These are phyloP conservation scores for Drosophila flavopinicola DNA, from an alignment of 2,888 invertebrate species.

Conservation along the genomic window DNA sequence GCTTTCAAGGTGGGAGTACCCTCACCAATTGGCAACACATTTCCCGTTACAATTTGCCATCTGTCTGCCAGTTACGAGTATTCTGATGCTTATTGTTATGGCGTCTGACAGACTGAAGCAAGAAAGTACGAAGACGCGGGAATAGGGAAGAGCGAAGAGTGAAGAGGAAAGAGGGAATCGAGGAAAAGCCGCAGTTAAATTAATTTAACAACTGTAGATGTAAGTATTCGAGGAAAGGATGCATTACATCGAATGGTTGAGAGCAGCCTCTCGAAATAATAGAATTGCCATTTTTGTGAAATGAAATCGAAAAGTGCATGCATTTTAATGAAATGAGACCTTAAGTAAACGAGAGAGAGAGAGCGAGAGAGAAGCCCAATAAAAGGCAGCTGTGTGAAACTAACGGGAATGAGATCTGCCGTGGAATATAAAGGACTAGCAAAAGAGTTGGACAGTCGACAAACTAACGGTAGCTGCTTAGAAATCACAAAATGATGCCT, in stretches of 20 bases:
- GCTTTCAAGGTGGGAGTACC: constrained; percentile 1
- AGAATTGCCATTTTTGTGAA: constrained; percentile 16
- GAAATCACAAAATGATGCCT: not conserved
- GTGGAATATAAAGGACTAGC: not conserved
- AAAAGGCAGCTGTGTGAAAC: not conserved
- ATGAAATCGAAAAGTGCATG: constrained; percentile 50
- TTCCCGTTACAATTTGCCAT: constrained; percentile 16
- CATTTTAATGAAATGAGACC: constrained; percentile 69
- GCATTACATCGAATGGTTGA: constrained; percentile 38
- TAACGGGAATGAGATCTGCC: not conserved
- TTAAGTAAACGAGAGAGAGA: constrained; percentile 11
- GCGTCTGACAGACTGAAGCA: constrained; percentile 32
- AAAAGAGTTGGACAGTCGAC: constrained; percentile 1
- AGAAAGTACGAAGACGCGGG: no score
- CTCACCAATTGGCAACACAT: constrained; percentile 23
- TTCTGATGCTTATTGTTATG: constrained; percentile 40
- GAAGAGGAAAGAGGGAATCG: not conserved
- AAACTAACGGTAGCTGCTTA: not conserved
- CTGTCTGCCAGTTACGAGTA: constrained; percentile 16
- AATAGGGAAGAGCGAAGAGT: no score
- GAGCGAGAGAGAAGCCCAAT: not conserved
- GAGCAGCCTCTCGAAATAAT: constrained; percentile 6
- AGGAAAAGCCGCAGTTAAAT: constrained; percentile 19
- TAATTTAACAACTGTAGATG: constrained; percentile 38
- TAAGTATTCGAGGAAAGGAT: constrained; percentile 27